Evolutionary conservation across 2,797 vertebrate genomes (phyloP), one percentile per base, ranked within the genome.

Genomic region (Nasua narica): DNA sequence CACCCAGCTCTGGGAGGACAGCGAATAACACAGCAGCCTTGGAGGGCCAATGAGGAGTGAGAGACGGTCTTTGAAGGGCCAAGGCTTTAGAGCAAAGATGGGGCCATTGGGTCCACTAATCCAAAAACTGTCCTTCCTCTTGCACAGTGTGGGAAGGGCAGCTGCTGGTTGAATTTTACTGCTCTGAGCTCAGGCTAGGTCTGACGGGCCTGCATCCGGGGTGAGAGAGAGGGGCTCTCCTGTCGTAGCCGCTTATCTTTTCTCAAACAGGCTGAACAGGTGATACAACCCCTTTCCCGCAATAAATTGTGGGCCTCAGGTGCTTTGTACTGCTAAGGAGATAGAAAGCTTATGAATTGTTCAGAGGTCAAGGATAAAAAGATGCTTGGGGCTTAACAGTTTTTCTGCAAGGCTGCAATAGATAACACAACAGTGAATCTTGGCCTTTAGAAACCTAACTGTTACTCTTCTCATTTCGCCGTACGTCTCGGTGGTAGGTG

Each of bases 291-390:
- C 48, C 82, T 46, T 40, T n/a, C 35, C 37, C 32, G 25, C 29
- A 54, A 48, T 25, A 69, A 74, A 48, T 52, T 15, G 5, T 23
- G 37, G 40, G 48, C 27, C 27, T 37, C 62, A 29, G 70, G 32
- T 29, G 89, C 43, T 94, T 82, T 56, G 67, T 21, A 29, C 25
- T 69, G 85, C 58, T 60, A 27, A 77, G 74, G 43, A 77, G 60
- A 82, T 54, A 76, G 84, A 85, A 72, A 25, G 58, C 48, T 46
- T 18, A 18, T 19, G 27, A 67, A 43, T 7, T 43, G 37, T 74
- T 50, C 74, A 29, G 19, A 72, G 14, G 29, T 23, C 70, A 52
- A 29, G 35, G 70, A 15, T n/a, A 58, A 52, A 78, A 67, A 4
- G 23, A 37, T 52, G 27, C 54, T 88, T 65, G 27, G 18, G 50